These are phyloP conservation scores for Mallotus villosus DNA, from an alignment of 2,797 vertebrate species.

Conservation along the genomic window DNA sequence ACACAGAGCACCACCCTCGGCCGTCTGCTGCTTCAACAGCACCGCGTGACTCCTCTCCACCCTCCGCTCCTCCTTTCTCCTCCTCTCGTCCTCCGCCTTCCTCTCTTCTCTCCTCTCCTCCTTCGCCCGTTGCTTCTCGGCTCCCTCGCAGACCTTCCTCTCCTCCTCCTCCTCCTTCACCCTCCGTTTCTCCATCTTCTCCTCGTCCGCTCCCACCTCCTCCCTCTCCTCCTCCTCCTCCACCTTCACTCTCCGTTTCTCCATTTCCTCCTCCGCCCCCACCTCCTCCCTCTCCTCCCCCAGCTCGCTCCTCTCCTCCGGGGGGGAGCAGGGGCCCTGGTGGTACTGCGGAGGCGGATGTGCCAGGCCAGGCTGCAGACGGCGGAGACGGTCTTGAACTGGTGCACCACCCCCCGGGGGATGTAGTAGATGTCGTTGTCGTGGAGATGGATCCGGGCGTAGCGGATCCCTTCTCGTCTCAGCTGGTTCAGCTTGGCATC, in stretches of 20 bases:
- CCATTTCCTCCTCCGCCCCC: neutral
- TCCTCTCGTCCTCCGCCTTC: constrained; percentile 5
- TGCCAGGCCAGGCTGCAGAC: constrained; percentile 99
- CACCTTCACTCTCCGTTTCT: too few species aligned
- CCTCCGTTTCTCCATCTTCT: constrained; percentile 9
- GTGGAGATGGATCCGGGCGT: constrained; percentile 92
- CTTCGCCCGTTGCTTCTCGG: neutral
- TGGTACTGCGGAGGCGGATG: constrained; percentile 89
- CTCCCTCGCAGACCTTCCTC: neutral
- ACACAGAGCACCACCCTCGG: neutral
- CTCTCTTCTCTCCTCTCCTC: neutral
- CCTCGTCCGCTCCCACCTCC: too few species aligned
- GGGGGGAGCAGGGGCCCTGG: constrained; percentile 29
- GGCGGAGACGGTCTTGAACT: constrained; percentile 97
- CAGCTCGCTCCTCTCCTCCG: constrained; percentile 29
- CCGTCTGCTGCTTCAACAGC: neutral
- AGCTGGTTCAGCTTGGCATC: constrained; percentile 98
- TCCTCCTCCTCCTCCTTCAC: neutral
- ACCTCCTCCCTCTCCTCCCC: neutral
- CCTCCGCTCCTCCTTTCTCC: neutral
- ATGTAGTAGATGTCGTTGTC: constrained; percentile 99
- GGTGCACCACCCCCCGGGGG: constrained; percentile 95
- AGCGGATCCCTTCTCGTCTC: constrained; percentile 94
- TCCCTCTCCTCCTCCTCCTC: neutral
- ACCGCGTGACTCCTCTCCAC: constrained; percentile 31